These are phyloP conservation scores for Eugnorisma glareosa DNA, from an alignment of 2,888 invertebrate species.

Conservation along the genomic window DNA sequence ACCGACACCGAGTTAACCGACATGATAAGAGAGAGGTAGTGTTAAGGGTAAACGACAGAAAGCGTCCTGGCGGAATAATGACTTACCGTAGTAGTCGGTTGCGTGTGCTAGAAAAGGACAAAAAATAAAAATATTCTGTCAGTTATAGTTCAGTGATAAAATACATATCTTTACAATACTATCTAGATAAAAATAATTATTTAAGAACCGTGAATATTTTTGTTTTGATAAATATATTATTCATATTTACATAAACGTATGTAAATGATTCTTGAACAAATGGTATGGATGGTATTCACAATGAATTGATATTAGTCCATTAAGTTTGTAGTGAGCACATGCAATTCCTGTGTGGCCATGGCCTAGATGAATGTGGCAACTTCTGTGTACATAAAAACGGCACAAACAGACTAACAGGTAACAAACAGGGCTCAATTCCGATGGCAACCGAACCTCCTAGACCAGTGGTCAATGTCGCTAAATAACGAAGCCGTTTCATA, in stretches of 20 bases:
- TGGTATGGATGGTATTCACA: constrained; percentile 76
- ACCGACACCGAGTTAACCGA: constrained; percentile 87
- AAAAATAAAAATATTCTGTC: constrained; percentile 86
- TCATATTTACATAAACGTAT: constrained; percentile 64
- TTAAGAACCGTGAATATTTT: constrained; percentile 65
- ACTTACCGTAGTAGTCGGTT: constrained; percentile 99
- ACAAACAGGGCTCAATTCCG: not conserved
- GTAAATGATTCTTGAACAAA: constrained; percentile 62
- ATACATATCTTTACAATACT: constrained; percentile 65
- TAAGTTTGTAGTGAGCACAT: constrained; percentile 78
- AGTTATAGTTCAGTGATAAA: constrained; percentile 73
- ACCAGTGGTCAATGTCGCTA: not conserved
- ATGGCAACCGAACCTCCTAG: not conserved
- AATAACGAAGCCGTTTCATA: not conserved
- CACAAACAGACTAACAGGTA: constrained; percentile 8
- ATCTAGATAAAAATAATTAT: constrained; percentile 42
- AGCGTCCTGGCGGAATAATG: constrained; percentile 92
- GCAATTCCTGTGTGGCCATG: constrained; percentile 72
- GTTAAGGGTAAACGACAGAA: constrained; percentile 79
- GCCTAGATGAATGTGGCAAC: constrained; percentile 62
- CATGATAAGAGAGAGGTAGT: constrained; percentile 75
- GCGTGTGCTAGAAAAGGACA: constrained; percentile 95
- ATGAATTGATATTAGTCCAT: constrained; percentile 74
- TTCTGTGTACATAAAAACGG: constrained; percentile 27
- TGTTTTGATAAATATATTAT: constrained; percentile 61